Evolutionary conservation across 2,797 vertebrate species (phyloP).

Genomic region (Poecilia gillii): DNA sequence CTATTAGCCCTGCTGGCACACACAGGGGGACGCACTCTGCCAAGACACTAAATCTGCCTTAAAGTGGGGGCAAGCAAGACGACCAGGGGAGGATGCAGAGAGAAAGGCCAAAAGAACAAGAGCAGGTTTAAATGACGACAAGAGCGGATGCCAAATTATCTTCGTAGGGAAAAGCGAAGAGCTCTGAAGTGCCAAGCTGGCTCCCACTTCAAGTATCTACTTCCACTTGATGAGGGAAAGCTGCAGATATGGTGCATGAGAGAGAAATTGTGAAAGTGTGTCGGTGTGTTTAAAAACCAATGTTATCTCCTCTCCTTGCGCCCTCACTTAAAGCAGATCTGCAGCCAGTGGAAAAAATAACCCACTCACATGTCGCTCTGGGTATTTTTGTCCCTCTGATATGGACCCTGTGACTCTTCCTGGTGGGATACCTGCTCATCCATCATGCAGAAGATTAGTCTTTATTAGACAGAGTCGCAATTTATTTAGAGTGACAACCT

Average conservation of each 20-base stretch:
- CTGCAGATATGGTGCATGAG: constrained; percentile 16
- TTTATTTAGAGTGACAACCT: background rate
- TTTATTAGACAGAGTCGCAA: background rate
- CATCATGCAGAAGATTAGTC: background rate
- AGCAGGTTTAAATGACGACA: constrained; percentile 21
- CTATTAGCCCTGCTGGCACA: constrained; percentile 68
- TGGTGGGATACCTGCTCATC: constrained; percentile 17
- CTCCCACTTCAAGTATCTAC: constrained; percentile 45
- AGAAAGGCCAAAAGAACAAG: constrained; percentile 8
- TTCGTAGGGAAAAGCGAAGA: constrained; percentile 60
- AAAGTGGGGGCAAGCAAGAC: constrained; percentile 44
- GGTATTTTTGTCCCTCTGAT: constrained; percentile 50
- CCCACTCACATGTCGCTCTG: constrained; percentile 37
- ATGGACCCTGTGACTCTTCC: background rate
- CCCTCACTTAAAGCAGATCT: constrained; percentile 42
- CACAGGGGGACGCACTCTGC: constrained; percentile 31
- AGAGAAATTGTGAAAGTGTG: constrained; percentile 24
- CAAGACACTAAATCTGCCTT: constrained; percentile 66
- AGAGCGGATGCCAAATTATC: constrained; percentile 52
- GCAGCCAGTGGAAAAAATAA: constrained; percentile 48
- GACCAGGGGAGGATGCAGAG: constrained; percentile 22
- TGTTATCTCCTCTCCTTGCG: constrained; percentile 43
- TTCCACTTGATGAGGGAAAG: constrained; percentile 49
- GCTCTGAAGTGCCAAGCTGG: constrained; percentile 47
- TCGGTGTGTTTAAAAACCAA: constrained; percentile 13